phyloP scores from a whole-genome alignment of 2,797 vertebrate genomes.

The Hapalemur alaotrensis region DNA sequence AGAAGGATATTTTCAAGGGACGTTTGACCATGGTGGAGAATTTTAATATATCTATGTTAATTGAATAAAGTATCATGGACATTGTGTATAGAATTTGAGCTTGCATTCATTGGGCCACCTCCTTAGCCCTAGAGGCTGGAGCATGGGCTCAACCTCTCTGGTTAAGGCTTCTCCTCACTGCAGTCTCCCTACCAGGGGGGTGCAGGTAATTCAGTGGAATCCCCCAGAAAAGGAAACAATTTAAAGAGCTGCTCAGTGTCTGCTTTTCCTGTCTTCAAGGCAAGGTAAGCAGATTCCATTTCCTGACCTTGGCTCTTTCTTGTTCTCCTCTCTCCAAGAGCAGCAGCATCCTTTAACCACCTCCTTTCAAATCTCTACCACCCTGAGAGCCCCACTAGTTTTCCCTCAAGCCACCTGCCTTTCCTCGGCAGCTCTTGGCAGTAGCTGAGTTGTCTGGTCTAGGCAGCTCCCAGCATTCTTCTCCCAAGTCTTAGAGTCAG shows the following conservation, averaged over 20 bases:
- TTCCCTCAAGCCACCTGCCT: no score
- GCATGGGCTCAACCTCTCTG: background rate
- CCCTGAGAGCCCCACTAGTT: background rate
- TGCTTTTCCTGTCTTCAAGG: background rate
- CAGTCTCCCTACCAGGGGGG: background rate
- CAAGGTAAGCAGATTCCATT: background rate
- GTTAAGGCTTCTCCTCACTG: background rate
- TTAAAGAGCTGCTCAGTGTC: background rate
- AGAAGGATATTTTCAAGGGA: slow-evolving; percentile 36
- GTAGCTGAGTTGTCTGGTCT: background rate
- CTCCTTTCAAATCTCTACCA: background rate
- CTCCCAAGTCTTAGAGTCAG: background rate
- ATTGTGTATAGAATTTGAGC: background rate
- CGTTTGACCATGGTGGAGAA: background rate
- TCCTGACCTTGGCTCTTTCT: background rate
- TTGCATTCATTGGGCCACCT: background rate
- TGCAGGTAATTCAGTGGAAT: background rate
- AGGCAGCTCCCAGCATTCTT: background rate
- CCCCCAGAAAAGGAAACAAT: background rate
- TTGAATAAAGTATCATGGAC: background rate
- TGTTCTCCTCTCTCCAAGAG: background rate
- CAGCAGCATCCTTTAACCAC: background rate
- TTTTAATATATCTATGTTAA: background rate
- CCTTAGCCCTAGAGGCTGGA: background rate
- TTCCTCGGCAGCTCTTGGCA: background rate